Evolutionary conservation across 1,140 invertebrate species (phyloP), one percentile per base, ranked within the genome.

Genomic region (Sinella curviseta): DNA sequence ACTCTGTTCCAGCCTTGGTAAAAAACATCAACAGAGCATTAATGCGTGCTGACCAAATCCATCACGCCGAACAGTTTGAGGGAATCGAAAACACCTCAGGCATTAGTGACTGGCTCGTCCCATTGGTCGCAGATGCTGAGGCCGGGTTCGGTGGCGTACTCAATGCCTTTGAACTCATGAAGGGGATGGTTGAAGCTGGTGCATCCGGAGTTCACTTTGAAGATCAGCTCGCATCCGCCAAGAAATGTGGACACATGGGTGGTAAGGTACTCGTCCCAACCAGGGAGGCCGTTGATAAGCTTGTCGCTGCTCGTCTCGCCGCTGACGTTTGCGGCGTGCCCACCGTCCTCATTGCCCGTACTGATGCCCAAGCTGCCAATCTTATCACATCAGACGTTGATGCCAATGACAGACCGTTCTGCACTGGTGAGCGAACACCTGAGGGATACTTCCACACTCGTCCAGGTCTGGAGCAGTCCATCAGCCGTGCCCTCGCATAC

Each of bases 91-190:
- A 74, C 77, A 81, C 77, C 84, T 86, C 74, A n/a, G 80, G 82
- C 17, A 79, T 85, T 65, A 77, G 81, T 12, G 87, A 87, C 57
- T 87, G 86, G 85, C 87, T 87, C 70, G 86, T 83, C n/a, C 86
- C 87, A 31, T 85, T 87, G 54, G 86, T 87, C n/a, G 87, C 87
- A n/a, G 86, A 87, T 80, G 87, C 87, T n/a, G 86, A 87, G 81
- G 86, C 86, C 34, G 86, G 86, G 16, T 87, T 87, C 77, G 86
- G 86, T 17, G 86, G 86, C n/a, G 83, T 86, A 14, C 80, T 87
- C 35, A 87, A 87, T 74, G 87, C 87, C 28, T 87, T 84, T 77
- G 86, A 87, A 80, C 77, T 87, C 54, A 87, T 86, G 85, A 87
- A 88, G 79, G 85, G 84, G 12, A 88, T 87, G 83, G 87, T 87